phyloP scores from a whole-genome alignment of 2,113 vertebrate species.

The Nesogale talazaci region DNA sequence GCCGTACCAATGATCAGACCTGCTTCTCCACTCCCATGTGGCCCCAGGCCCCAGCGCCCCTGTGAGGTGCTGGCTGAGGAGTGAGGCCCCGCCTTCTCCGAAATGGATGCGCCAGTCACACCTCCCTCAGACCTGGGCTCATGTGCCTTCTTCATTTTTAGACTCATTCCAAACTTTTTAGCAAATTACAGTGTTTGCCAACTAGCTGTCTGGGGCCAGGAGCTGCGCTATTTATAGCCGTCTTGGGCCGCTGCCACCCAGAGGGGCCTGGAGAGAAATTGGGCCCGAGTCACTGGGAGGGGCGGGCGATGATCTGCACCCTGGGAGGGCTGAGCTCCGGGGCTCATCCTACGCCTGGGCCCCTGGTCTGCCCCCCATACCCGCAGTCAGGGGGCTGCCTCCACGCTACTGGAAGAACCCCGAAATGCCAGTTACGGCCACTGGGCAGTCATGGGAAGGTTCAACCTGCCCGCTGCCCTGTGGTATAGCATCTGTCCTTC shows the following conservation, averaged over 20 bases:
- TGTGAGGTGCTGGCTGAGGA: background rate
- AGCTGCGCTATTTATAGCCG: constrained; percentile 71
- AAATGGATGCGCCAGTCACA: constrained; percentile 24
- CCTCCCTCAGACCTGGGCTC: constrained; percentile 44
- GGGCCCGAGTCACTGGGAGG: constrained; percentile 54
- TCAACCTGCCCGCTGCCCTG: background rate
- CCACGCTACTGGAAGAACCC: background rate
- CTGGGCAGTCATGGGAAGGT: background rate
- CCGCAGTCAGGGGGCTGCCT: background rate
- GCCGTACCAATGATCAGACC: background rate
- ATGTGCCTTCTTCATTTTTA: constrained; percentile 76
- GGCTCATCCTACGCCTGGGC: background rate
- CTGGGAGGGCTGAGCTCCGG: background rate
- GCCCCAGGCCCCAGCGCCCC: background rate
- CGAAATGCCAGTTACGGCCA: fast-evolving
- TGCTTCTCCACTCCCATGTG: background rate
- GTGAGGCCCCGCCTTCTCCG: constrained; percentile 34
- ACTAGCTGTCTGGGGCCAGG: constrained; percentile 67
- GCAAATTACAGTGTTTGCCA: constrained; percentile 83
- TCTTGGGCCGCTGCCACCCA: constrained; percentile 64
- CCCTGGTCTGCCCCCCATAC: background rate
- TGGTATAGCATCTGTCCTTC: background rate
- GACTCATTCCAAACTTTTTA: constrained; percentile 71
- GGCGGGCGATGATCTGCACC: constrained; percentile 36
- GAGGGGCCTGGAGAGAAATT: constrained; percentile 63